Percentiles rank a stretch among this genome's conserved stretches.
These are phyloP conservation scores for Poecilia velifera DNA, from an alignment of 2,797 vertebrate species.

Conservation along the genomic window DNA sequence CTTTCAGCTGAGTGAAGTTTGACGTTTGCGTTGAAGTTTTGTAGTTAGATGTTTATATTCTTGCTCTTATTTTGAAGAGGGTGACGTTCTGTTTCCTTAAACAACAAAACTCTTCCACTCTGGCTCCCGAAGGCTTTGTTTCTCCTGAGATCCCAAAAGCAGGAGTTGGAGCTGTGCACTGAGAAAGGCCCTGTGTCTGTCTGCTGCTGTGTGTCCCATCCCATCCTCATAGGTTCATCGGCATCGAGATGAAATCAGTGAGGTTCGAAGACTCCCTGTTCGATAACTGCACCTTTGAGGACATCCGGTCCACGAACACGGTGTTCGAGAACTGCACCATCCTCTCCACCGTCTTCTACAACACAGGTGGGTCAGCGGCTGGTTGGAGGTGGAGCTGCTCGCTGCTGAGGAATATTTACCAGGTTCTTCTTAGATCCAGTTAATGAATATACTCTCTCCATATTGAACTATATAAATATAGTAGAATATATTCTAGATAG, in stretches of 20 bases:
- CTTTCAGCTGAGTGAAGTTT: too few relatives aligned
- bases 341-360: constrained; percentile 86
- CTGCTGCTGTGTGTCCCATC: constrained; percentile 59
- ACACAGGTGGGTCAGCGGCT: constrained; percentile 85
- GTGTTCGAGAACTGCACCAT: constrained; percentile 95
- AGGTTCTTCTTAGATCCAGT: not conserved
- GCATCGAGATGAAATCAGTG: constrained; percentile 92
- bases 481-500: too few relatives aligned
- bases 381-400: not conserved
- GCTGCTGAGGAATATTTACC: not conserved
- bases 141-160: constrained; percentile 5
- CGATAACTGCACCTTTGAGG: constrained; percentile 92
- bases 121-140: not conserved
- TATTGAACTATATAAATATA: too few relatives aligned
- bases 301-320: constrained; percentile 90
- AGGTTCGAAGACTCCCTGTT: constrained; percentile 93
- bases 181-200: constrained; percentile 42
- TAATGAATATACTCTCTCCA: not conserved
- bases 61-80: not conserved
- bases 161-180: constrained; percentile 12
- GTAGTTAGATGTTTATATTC: not conserved
- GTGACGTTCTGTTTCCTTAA: not conserved
- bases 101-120: not conserved
- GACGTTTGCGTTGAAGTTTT: not conserved
- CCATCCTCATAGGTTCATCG: constrained; percentile 85